Evolutionary conservation across 2,888 invertebrate species (phyloP), one percentile per base, ranked within the genome.

Genomic region (Apeira syringaria): DNA sequence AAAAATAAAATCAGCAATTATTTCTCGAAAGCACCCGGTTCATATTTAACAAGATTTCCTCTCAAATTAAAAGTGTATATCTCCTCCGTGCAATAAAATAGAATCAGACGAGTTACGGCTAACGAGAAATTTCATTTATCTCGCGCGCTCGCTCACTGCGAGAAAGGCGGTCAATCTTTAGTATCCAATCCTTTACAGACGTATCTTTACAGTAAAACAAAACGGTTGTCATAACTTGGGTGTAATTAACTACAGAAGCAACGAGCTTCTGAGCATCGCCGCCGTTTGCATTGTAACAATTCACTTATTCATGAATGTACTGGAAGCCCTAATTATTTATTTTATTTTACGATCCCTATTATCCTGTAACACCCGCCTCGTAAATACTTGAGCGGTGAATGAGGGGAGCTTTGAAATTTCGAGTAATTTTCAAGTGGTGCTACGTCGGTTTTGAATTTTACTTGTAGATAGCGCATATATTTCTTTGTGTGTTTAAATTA

Each of bases 271-370:
- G 55, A 56, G 51, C 52, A 50, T 54, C 53, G 50, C 51, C 58
- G 57, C 38, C 56, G 62, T 69, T 68, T 76, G 80, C 76, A 79
- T 62, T 68, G 72, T 66, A 59, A 75, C 76, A 77, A 77, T 84
- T 82, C 80, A 81, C 73, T 86, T 81, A 86, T 86, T 87, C 85
- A 87, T 84, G 84, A 84, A 76, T 76, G 71, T 71, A 67, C 79
- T 61, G 59, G 67, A n/a, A 55, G 68, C 66, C 73, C 74, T 83
- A 85, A 86, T 86, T 86, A 87, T 86, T 86, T 85, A 86, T 82
- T 85, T 85, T 85, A 86, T 83, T 87, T 87, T 86, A 87, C 76
- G 84, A 79, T 63, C 66, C 70, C 84, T 77, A 80, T 87, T 84
- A 85, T 80, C 79, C 75, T 66, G 75, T 75, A 70, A 75, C 74